Conservation (phyloP, 2,797 vertebrate genomes). For the Rhodeus uyekii region DNA sequence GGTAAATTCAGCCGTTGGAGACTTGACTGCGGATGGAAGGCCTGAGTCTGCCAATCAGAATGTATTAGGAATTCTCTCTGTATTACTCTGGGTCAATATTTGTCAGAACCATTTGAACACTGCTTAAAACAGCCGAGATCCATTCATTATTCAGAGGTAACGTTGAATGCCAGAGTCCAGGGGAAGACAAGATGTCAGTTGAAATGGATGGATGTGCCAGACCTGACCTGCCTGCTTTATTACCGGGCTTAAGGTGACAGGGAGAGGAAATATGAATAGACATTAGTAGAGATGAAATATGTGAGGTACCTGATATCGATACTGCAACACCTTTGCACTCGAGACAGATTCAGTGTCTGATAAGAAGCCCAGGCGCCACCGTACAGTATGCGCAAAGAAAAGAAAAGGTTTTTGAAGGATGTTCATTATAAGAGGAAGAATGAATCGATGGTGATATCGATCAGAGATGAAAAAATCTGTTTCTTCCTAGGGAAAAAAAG, state of each 20-base stretch:
- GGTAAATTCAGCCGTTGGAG: neutral
- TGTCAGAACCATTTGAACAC: conserved; percentile 59
- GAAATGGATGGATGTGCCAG: conserved; percentile 56
- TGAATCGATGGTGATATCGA: conserved; percentile 44
- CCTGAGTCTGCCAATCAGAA: conserved; percentile 47
- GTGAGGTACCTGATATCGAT: conserved; percentile 33
- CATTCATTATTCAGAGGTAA: conserved; percentile 58
- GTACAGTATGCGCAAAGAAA: conserved; percentile 3
- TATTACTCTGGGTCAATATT: conserved; percentile 59
- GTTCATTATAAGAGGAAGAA: conserved; percentile 29
- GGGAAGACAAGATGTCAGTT: conserved; percentile 51
- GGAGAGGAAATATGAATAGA: conserved; percentile 48
- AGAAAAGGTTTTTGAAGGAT: conserved; percentile 34
- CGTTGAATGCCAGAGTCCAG: conserved; percentile 50
- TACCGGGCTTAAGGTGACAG: conserved; percentile 41
- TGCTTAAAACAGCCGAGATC: conserved; percentile 59
- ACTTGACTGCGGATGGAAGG: conserved; percentile 38
- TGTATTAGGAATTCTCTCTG: conserved; percentile 53
- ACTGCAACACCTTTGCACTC: conserved; percentile 30
- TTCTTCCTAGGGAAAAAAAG: conserved; percentile 18
- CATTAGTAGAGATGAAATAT: conserved; percentile 36
- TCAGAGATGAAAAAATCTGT: conserved; percentile 11
- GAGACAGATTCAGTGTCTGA: conserved; percentile 22
- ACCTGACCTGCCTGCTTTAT: conserved; percentile 56
- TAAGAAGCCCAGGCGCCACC: conserved; percentile 1